Evolutionary conservation across 2,113 vertebrate species (phyloP), one percentile per base, ranked within the genome.

Genomic region (Clarias magur): DNA sequence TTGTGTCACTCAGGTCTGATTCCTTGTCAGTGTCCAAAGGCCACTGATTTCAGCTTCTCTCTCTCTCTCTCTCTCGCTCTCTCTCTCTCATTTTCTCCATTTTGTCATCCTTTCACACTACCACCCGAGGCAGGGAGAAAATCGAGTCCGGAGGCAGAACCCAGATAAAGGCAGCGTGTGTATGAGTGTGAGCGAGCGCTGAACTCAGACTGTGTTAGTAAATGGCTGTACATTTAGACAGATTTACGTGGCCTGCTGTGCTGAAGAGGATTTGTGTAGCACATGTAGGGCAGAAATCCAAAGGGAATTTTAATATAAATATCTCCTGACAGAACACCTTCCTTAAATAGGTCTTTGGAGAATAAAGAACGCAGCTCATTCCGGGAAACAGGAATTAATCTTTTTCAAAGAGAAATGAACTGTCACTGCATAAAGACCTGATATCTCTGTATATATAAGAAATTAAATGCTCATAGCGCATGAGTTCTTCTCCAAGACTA

Each of bases 221-320:
- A 30, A 30, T 21, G 63, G 12, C 54, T 25, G 19, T 38, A 34
- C 54, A 48, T 30, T 54, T 56, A 56, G 48, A 83, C 63, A 56
- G 62, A 79, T 80, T 80, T 57, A 16, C 3, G 17, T 68, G 38
- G 16, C 27, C 63, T 27, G n/a, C 9, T 70, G 9, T 56, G 82
- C 48, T 60, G 27, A 73, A 59, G 67, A 72, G 17, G 68, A 60
- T 79, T 79, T 67, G 79, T 59, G 80, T 53, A 59, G 85, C 62
- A 57, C 34, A 86, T 86, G 79, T 86, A 81, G 79, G 79, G 30
- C 78, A 59, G 85, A 59, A 34, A 57, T 81, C 85, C 72, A 38
- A 70, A 57, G 62, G 78, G 85, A 70, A 81, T 86, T 86, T 68
- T 25, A 86, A 86, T 86, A 86, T 59, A 86, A 72, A 86, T 81